A percentile compares a stretch with the other conserved stretches of the same genome.
Conservation (phyloP, 2,888 invertebrate species). For the Phengaris arion region DNA sequence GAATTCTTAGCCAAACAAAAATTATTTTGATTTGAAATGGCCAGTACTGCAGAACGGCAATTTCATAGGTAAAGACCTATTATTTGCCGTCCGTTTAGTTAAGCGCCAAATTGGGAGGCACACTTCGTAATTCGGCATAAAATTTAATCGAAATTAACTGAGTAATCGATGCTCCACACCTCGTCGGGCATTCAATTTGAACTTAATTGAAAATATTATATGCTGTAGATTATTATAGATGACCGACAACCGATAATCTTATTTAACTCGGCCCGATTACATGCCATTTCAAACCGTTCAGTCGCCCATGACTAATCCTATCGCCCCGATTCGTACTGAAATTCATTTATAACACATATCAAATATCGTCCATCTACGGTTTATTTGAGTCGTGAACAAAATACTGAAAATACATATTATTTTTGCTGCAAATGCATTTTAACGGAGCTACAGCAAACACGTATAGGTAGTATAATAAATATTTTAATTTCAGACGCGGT, state of each 20-base stretch:
- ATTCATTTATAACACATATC: conserved; percentile 16
- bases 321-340: not conserved
- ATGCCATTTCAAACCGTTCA: conserved; percentile 19
- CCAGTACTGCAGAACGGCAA: no score
- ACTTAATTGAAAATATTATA: conserved; percentile 20
- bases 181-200: conserved; percentile 1
- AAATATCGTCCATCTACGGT: not conserved
- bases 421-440: not conserved
- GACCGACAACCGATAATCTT: conserved; percentile 3
- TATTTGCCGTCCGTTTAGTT: not conserved
- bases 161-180: conserved; percentile 1
- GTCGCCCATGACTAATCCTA: conserved; percentile 16
- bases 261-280: conserved; percentile 25
- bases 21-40: no score
- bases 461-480: not conserved
- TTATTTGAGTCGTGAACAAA: not conserved
- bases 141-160: conserved; percentile 12
- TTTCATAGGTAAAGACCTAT: no score
- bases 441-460: not conserved
- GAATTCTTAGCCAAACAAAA: no score
- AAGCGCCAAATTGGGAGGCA: not conserved
- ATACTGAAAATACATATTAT: not conserved
- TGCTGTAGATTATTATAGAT: not conserved
- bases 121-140: not conserved
- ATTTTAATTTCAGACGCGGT: conserved; percentile 16